Evolutionary conservation across 2,113 vertebrate genomes (phyloP).

Genomic region (Thermophis baileyi): DNA sequence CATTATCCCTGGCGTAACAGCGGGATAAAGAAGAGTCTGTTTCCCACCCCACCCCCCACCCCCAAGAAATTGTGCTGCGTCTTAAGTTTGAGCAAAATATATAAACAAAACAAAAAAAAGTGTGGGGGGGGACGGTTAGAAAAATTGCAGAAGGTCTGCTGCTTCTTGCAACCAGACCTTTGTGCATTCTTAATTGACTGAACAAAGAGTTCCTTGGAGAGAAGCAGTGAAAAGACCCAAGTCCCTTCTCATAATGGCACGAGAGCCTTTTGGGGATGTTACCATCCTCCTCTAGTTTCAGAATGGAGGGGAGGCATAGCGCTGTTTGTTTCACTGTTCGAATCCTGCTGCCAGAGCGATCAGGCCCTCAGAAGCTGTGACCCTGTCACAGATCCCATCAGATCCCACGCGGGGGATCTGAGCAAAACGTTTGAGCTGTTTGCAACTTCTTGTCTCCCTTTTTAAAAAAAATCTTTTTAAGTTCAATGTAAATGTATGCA

Average conservation of each 20-base stretch:
- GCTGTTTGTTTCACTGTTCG: background rate
- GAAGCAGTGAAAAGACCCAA: background rate
- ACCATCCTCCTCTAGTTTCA: background rate
- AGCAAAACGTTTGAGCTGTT: background rate
- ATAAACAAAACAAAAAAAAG: background rate
- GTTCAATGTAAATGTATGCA: background rate
- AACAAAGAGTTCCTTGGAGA: background rate
- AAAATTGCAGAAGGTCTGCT: background rate
- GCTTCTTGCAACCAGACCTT: background rate
- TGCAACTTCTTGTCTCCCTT: background rate
- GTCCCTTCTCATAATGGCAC: too few relatives aligned
- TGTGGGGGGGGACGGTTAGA: fast-evolving
- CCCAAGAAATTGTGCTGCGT: background rate
- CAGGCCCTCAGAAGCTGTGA: background rate
- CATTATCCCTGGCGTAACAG: background rate
- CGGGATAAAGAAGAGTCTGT: background rate
- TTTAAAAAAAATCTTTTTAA: background rate
- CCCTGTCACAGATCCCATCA: background rate
- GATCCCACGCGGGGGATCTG: background rate
- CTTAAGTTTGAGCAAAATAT: too few relatives aligned
- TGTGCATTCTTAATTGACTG: background rate
- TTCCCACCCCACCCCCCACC: fast-evolving
- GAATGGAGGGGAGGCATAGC: background rate
- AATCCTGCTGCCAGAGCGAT: background rate
- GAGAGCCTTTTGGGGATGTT: background rate